These are phyloP conservation scores for Acropternis orthonyx DNA, from an alignment of 2,797 vertebrate species.

Conservation along the genomic window DNA sequence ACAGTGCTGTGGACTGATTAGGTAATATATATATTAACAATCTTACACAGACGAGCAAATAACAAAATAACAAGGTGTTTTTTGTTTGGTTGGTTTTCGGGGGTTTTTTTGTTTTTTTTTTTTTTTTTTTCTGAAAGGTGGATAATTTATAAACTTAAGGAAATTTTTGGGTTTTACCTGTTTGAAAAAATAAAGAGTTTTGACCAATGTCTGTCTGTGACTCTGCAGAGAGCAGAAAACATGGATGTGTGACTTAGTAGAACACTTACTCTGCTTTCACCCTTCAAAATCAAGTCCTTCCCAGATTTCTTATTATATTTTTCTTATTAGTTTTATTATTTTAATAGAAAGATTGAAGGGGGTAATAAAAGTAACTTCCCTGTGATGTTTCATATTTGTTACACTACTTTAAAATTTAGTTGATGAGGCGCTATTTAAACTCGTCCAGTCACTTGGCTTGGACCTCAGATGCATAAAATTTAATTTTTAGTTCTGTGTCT, in stretches of 20 bases:
- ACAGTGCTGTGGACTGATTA: background rate
- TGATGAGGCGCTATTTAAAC: background rate
- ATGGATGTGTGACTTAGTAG: background rate
- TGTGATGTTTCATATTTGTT: background rate
- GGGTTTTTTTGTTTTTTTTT: too few species aligned
- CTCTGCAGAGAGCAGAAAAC: background rate
- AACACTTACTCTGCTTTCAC: background rate
- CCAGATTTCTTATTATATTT: background rate
- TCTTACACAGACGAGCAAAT: background rate
- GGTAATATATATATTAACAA: background rate
- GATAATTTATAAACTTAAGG: background rate
- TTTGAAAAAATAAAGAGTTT: background rate
- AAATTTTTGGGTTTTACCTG: background rate
- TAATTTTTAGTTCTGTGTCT: background rate
- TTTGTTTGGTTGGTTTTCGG: too few species aligned
- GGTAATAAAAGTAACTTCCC: background rate
- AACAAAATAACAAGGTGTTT: background rate
- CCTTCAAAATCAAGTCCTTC: background rate
- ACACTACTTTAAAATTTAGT: background rate
- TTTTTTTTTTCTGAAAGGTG: background rate
- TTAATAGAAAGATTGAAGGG: background rate
- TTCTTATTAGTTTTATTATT: background rate
- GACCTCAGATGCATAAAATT: background rate
- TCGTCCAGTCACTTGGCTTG: background rate
- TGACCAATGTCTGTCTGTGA: background rate